Conservation (phyloP, 2,113 vertebrate genomes). For the Catharus minimus region DNA sequence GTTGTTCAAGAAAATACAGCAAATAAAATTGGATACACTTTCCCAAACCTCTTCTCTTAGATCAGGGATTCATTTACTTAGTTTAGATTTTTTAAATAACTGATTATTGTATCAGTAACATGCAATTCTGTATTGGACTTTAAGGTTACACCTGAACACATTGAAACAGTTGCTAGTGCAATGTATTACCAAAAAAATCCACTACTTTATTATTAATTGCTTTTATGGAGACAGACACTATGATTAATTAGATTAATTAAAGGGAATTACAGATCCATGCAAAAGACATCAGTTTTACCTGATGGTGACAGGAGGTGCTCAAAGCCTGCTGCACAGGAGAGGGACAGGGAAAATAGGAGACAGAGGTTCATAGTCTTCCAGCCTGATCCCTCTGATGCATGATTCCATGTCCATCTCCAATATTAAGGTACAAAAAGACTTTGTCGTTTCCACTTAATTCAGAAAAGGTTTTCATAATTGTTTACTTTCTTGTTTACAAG, state of each 20-base stretch:
- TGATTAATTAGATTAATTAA: background rate
- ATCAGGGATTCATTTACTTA: background rate
- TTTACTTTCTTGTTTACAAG: background rate
- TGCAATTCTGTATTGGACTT: background rate
- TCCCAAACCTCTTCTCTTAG: background rate
- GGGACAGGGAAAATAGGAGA: fast-evolving
- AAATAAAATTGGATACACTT: background rate
- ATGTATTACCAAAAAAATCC: background rate
- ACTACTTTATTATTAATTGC: background rate
- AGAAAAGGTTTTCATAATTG: background rate
- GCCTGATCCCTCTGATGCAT: background rate
- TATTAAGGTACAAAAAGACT: background rate
- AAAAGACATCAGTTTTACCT: background rate
- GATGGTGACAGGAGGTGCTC: background rate
- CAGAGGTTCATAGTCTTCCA: background rate
- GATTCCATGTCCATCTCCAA: background rate
- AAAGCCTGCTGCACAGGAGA: background rate
- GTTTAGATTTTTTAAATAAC: background rate
- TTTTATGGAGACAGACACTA: background rate
- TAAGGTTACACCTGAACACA: background rate
- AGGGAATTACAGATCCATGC: background rate
- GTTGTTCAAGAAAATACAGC: background rate
- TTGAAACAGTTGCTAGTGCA: background rate
- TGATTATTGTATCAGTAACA: background rate
- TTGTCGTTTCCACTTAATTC: background rate